Evolutionary conservation across 2,888 invertebrate species (phyloP).

Genomic region (Malachius bipustulatus): DNA sequence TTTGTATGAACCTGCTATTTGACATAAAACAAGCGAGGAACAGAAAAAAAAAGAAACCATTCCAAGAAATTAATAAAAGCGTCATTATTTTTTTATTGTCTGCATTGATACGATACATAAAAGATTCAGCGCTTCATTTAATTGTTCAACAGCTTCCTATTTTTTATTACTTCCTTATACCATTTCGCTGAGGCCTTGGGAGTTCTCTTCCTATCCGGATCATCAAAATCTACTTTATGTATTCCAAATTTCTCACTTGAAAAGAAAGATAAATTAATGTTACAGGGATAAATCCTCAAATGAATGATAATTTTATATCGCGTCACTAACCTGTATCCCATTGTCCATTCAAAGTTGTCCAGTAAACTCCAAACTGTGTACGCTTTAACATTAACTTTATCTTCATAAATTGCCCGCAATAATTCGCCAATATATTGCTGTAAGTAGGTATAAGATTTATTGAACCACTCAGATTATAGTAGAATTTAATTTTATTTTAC

Average conservation of each 20-base stretch:
- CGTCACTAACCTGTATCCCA: slow-evolving; percentile 37
- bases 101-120: no score
- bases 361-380: slow-evolving; percentile 48
- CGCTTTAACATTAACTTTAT: slow-evolving; percentile 37
- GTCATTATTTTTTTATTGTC: no score
- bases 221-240: slow-evolving; percentile 39
- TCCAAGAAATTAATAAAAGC: no score
- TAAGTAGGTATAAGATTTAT: no score
- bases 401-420: slow-evolving; percentile 35
- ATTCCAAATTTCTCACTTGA: slow-evolving; percentile 40
- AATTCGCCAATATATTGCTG: slow-evolving; percentile 35
- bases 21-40: no score
- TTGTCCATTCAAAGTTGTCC: slow-evolving; percentile 49
- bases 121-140: no score
- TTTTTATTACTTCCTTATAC: slow-evolving; percentile 39
- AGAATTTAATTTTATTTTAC: no score
- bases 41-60: no score
- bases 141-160: no score
- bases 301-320: background rate
- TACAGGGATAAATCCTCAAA: slow-evolving; percentile 17
- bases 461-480: no score
- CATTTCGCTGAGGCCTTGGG: slow-evolving; percentile 39
- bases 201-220: slow-evolving; percentile 36
- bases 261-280: slow-evolving; percentile 16
- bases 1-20: no score